Base-by-base conservation (phyloP, 2,797 vertebrate genomes). In the Leptatherina wallacei region DNA sequence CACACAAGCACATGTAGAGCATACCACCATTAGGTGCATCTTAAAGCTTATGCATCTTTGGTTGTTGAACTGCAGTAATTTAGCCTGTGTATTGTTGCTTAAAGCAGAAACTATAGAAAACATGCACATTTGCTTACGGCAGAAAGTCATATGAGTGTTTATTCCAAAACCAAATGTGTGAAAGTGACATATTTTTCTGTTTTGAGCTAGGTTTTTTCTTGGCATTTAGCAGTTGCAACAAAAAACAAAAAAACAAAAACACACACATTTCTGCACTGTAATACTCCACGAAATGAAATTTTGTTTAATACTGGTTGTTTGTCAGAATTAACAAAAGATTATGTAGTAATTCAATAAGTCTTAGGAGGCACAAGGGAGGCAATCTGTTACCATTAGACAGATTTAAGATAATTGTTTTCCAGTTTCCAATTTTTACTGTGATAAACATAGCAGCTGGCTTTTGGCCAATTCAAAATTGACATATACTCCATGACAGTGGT, bases 1-100 rank as follows among this genome's bases (percentile, higher is more conserved):
- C 20, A 38, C 12, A 49, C 24, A 61, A 6, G 13, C 56, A 59
- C 0, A 20, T 0, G 4, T 33, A 7, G 24, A 59, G 0, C 6
- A 20, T 16, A 0, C 3, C 18, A 22, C 3, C 33, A 36, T 32
- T 4, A 58, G 40, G 3, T 30, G 36, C 8, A 55, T 13, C 33
- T 38, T 12, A n/a, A 35, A 36, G 33, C 13, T 59, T 35, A 24
- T 42, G 40, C 14, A 6, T 42, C 36, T 42, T 44, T 44, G 42
- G 16, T 14, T 42, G 40, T 12, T n/a, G 35, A 32, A 16, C 12
- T 47, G n/a, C 20, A 3, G n/a, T 3, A 40, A 27, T 11, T 24
- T 22, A 40, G 40, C n/a, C 7, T 10, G 22, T 36, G 16, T n/a
- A 9, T 30, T n/a, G 42, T 33, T 51, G 24, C 40, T 33, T 47